Percentiles rank a stretch among this genome's conserved stretches.
phyloP scores from a whole-genome alignment of 1,140 invertebrate genomes.

The Plectus sambesii region DNA sequence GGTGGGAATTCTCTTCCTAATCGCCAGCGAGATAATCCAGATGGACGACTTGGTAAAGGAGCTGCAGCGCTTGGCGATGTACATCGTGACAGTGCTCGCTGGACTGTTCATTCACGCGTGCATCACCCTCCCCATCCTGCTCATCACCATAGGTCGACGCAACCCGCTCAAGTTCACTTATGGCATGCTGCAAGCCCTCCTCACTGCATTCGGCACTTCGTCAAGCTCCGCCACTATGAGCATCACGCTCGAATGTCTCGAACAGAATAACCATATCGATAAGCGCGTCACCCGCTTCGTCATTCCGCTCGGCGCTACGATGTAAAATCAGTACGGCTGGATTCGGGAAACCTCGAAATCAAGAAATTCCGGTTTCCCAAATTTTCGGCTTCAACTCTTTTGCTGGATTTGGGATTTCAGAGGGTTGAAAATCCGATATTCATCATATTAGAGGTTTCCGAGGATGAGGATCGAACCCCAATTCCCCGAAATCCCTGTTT shows the following conservation, averaged over 20 bases:
- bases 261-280: conserved; percentile 75
- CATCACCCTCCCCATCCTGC: conserved; percentile 66
- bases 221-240: conserved; percentile 78
- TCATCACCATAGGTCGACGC: conserved; percentile 64
- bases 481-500: too few species aligned
- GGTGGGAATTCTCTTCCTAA: conserved; percentile 72
- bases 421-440: too few species aligned
- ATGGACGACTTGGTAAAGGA: conserved; percentile 64
- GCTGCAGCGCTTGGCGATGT: conserved; percentile 69
- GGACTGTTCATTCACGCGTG: conserved; percentile 75
- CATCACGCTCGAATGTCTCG: conserved; percentile 76
- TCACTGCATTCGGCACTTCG: conserved; percentile 77
- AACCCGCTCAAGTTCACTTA: conserved; percentile 78
- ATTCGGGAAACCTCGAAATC: too few species aligned
- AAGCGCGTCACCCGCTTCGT: conserved; percentile 65
- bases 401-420: too few species aligned
- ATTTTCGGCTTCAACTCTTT: too few species aligned
- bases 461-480: too few species aligned
- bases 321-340: conserved; percentile 12
- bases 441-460: too few species aligned
- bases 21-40: conserved; percentile 72
- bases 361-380: too few species aligned
- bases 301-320: conserved; percentile 54
- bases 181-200: conserved; percentile 64
- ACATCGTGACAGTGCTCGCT: conserved; percentile 67